Percentiles rank a stretch among this genome's conserved stretches.
phyloP scores from a whole-genome alignment of 2,797 vertebrate species.

The Paedocypris micromegethes region DNA sequence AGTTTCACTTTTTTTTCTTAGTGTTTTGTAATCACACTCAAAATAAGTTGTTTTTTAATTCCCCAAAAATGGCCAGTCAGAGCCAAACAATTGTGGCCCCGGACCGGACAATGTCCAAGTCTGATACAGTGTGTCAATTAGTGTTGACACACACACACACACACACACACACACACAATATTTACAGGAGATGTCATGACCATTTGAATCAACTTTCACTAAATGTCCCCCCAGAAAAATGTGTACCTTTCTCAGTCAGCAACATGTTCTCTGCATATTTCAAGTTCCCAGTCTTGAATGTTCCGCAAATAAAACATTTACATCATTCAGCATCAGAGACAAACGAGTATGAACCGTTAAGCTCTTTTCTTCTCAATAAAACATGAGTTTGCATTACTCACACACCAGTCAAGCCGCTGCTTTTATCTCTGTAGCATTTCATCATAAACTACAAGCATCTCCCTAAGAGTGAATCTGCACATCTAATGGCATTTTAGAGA shows the following conservation, averaged over 20 bases:
- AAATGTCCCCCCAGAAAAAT: no score
- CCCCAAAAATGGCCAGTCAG: no score
- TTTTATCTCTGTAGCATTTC: conserved; percentile 42
- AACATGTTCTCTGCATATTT: background rate
- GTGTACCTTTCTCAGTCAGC: background rate
- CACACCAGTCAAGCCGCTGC: conserved; percentile 8
- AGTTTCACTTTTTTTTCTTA: no score
- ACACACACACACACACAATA: no score
- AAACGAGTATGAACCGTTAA: conserved; percentile 11
- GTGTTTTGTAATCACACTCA: no score
- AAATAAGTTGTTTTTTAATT: no score
- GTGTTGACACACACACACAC: no score
- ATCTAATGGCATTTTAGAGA: conserved; percentile 23
- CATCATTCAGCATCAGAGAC: background rate
- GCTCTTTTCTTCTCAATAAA: background rate
- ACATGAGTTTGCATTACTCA: background rate
- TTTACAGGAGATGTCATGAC: no score
- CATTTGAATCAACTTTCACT: no score
- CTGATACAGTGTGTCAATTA: no score
- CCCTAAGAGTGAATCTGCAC: conserved; percentile 25
- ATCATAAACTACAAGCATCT: conserved; percentile 54
- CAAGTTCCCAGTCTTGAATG: background rate
- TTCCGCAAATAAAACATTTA: conserved; percentile 9
- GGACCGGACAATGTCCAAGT: no score
- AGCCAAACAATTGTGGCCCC: no score